These are phyloP conservation scores for Syngnathus acus DNA, from an alignment of 2,797 vertebrate genomes.

Conservation along the genomic window DNA sequence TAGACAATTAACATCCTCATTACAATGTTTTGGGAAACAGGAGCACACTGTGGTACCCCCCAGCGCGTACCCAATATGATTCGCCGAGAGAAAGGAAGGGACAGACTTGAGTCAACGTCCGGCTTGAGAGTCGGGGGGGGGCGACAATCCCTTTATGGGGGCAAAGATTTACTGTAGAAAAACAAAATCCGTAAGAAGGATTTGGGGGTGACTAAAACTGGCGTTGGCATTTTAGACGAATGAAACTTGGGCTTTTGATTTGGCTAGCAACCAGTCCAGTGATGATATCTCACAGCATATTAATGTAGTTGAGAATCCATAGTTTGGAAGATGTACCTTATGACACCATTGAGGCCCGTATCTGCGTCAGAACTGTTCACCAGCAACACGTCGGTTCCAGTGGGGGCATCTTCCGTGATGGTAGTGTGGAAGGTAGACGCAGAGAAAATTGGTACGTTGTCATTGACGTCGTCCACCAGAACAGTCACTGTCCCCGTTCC, in stretches of 20 bases:
- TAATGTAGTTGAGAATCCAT: neutral
- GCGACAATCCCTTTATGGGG: neutral
- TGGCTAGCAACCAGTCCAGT: neutral
- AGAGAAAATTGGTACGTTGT: conserved; percentile 84
- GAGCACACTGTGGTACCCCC: conserved; percentile 49
- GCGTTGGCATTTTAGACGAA: neutral
- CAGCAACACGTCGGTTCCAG: conserved; percentile 86
- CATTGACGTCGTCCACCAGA: conserved; percentile 87
- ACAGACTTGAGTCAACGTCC: conserved; percentile 44
- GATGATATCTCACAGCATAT: neutral
- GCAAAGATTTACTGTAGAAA: conserved; percentile 11
- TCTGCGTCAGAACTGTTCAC: conserved; percentile 90
- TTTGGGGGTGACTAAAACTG: neutral
- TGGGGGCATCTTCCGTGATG: conserved; percentile 84
- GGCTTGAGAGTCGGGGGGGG: conserved; percentile 21
- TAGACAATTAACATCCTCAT: conserved; percentile 75
- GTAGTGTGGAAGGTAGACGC: conserved; percentile 78
- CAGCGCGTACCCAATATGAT: conserved; percentile 49
- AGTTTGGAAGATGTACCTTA: conserved; percentile 72
- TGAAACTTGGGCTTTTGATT: neutral
- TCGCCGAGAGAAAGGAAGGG: conserved; percentile 38
- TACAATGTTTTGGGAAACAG: conserved; percentile 63
- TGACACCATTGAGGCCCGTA: conserved; percentile 80
- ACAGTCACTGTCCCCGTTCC: conserved; percentile 86
- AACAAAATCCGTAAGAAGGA: neutral